Evolutionary conservation across 2,797 vertebrate genomes (phyloP).

Genomic region (Phoebastria nigripes): DNA sequence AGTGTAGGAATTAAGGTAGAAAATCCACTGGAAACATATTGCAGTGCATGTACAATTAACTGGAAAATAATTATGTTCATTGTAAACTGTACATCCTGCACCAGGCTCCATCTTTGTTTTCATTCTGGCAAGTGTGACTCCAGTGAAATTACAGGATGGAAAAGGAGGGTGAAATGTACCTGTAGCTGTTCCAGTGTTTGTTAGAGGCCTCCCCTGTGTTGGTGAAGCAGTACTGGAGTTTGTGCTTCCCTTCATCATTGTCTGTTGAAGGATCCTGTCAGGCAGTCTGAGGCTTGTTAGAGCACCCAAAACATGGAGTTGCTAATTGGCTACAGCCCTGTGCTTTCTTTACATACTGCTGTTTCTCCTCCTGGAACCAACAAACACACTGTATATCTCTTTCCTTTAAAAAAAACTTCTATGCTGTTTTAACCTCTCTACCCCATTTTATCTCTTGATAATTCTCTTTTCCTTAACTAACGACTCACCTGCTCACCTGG

Average conservation of each 20-base stretch:
- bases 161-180: neutral
- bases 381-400: neutral
- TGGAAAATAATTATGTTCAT: neutral
- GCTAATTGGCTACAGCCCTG: constrained; percentile 1
- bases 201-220: neutral
- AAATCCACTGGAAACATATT: neutral
- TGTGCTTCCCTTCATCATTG: neutral
- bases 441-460: neutral
- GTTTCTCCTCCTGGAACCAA: constrained; percentile 37
- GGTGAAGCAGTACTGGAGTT: neutral
- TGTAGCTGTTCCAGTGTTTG: neutral
- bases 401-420: constrained; percentile 5
- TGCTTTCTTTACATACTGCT: neutral
- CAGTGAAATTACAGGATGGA: neutral
- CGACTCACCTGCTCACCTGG: constrained; percentile 70
- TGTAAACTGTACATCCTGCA: neutral
- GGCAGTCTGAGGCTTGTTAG: neutral
- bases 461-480: constrained; percentile 53
- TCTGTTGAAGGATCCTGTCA: neutral
- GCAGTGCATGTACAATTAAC: neutral
- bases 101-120: neutral
- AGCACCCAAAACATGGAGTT: neutral
- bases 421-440: constrained; percentile 50
- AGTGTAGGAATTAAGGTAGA: neutral
- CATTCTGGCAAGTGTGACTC: neutral